These are phyloP conservation scores for Cryptoprocta ferox DNA, from an alignment of 2,797 vertebrate species.

Conservation along the genomic window DNA sequence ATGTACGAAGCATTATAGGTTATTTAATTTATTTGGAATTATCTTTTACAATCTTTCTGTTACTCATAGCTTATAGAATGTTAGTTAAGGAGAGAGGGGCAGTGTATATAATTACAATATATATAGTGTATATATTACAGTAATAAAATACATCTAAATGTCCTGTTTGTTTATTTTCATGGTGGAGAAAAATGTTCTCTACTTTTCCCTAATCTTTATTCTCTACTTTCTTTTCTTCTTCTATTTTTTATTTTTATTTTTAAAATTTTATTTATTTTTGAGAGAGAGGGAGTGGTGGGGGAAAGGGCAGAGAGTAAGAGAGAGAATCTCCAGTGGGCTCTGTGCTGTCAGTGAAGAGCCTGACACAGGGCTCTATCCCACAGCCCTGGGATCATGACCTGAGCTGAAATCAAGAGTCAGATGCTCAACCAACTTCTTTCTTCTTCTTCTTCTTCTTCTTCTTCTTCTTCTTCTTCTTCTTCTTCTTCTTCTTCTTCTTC, in stretches of 20 bases:
- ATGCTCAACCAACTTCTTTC: neutral
- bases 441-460: neutral
- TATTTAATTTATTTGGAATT: neutral
- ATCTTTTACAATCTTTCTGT: neutral
- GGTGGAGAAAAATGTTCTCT: neutral
- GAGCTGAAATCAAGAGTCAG: too few species aligned
- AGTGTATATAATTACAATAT: constrained; percentile 19
- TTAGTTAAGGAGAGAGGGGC: neutral
- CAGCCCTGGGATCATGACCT: too few species aligned
- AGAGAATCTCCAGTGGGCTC: too few species aligned
- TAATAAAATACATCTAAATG: neutral
- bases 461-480: too few species aligned
- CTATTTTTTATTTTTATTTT: neutral
- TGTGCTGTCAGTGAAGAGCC: too few species aligned
- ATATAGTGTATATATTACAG: too few species aligned
- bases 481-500: too few species aligned
- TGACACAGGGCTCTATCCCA: too few species aligned
- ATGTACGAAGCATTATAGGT: neutral
- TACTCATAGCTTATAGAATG: neutral
- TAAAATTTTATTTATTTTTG: too few species aligned
- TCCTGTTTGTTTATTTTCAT: neutral
- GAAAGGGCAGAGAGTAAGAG: too few species aligned
- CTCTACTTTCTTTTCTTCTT: neutral
- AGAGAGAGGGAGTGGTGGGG: too few species aligned
- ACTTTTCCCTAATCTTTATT: neutral